Percentiles rank a stretch among this genome's conserved stretches.
phyloP scores from a whole-genome alignment of 37 sponge, comb jelly and placozoan species.

The Amphimedon queenslandica region DNA sequence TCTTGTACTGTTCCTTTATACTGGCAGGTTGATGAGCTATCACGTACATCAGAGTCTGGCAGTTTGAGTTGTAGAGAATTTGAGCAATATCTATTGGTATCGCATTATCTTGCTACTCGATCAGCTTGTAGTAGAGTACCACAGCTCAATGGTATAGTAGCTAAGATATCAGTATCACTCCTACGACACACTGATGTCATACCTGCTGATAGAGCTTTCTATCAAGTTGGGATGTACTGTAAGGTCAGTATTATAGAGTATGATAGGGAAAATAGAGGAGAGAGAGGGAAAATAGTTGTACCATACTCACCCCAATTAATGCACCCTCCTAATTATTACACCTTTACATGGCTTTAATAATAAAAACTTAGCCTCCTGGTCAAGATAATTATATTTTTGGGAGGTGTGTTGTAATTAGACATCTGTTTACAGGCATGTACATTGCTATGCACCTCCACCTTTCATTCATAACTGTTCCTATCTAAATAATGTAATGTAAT shows the following conservation, averaged over 20 bases:
- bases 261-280: no score
- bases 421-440: no score
- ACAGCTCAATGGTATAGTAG: constrained; percentile 54
- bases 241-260: constrained; percentile 32
- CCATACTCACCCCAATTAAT: no score
- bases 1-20: not conserved
- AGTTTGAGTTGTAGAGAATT: constrained; percentile 39
- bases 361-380: no score
- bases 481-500: no score
- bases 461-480: not conserved
- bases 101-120: constrained; percentile 74
- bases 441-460: no score
- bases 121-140: constrained; percentile 66
- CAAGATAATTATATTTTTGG: no score
- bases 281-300: no score
- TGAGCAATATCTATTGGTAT: constrained; percentile 53
- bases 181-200: constrained; percentile 87
- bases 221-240: constrained; percentile 81
- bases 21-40: constrained; percentile 26
- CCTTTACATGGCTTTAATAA: no score
- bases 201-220: constrained; percentile 95
- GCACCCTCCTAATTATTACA: no score
- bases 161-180: constrained; percentile 79
- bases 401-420: no score
- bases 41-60: constrained; percentile 32